A percentile compares a stretch with the other conserved stretches of the same genome.
phyloP scores from a whole-genome alignment of 1,140 invertebrate species.

The Forficula auricularia region DNA sequence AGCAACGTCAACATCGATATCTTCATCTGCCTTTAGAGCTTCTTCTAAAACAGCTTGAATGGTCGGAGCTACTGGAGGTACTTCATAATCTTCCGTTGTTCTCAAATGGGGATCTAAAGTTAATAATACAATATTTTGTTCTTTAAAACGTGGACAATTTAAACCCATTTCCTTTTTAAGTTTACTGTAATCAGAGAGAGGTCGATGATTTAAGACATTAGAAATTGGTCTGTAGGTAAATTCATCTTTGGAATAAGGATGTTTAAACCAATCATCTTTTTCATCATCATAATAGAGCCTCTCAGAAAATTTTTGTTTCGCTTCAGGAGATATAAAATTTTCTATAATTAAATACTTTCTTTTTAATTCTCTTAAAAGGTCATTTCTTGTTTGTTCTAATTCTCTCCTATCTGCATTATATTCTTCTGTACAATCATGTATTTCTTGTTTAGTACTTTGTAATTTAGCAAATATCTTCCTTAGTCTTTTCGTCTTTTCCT shows the following conservation, averaged over 20 bases:
- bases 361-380: slow-evolving; percentile 56
- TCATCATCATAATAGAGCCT: slow-evolving; percentile 73
- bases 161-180: background rate
- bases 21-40: slow-evolving; percentile 49
- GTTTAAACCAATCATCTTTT: slow-evolving; percentile 61
- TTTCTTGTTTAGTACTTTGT: slow-evolving; percentile 45
- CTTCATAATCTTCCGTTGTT: slow-evolving; percentile 62
- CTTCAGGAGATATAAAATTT: slow-evolving; percentile 88
- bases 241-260: slow-evolving; percentile 24
- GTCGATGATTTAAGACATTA: slow-evolving; percentile 31
- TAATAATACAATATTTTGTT: slow-evolving; percentile 68
- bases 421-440: slow-evolving; percentile 66
- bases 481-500: slow-evolving; percentile 76
- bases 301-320: slow-evolving; percentile 64
- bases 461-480: slow-evolving; percentile 52
- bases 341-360: slow-evolving; percentile 81
- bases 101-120: slow-evolving; percentile 62
- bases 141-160: slow-evolving; percentile 30
- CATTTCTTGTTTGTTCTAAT: slow-evolving; percentile 60
- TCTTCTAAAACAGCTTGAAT: slow-evolving; percentile 56
- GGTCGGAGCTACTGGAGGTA: slow-evolving; percentile 47
- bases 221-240: slow-evolving; percentile 23
- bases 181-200: slow-evolving; percentile 35
- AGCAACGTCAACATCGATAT: slow-evolving; percentile 49
- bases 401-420: slow-evolving; percentile 63